Percentiles rank a stretch among this genome's conserved stretches.
These are phyloP conservation scores for Rutpela maculata DNA, from an alignment of 2,888 invertebrate genomes.

Conservation along the genomic window DNA sequence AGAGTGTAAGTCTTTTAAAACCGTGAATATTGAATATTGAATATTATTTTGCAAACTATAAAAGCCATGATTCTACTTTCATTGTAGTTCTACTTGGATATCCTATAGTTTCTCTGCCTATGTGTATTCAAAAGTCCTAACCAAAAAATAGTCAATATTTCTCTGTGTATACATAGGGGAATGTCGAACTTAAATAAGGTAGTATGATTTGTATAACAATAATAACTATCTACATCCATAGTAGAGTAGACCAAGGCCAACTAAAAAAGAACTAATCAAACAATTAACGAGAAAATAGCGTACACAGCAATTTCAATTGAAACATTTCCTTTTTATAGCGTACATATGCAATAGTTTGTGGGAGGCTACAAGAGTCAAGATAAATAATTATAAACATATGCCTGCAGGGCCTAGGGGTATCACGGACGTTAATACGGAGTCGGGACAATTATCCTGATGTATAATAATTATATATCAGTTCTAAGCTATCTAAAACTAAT, in stretches of 20 bases:
- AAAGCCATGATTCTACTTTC: too few species aligned
- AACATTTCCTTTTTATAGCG: slow-evolving; percentile 35
- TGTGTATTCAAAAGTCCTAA: too few species aligned
- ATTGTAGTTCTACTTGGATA: too few species aligned
- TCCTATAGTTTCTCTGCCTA: too few species aligned
- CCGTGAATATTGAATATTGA: too few species aligned
- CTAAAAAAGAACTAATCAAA: slow-evolving; percentile 27
- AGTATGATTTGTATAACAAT: neutral
- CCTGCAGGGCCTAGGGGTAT: neutral
- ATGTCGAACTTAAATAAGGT: neutral
- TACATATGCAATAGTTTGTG: slow-evolving; percentile 11
- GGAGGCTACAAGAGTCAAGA: neutral
- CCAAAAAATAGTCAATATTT: neutral
- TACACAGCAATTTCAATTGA: slow-evolving; percentile 34
- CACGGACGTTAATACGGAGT: slow-evolving; percentile 2
- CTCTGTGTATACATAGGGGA: neutral
- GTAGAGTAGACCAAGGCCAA: slow-evolving; percentile 21
- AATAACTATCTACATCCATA: slow-evolving; percentile 7
- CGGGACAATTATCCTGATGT: neutral
- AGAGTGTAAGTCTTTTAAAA: too few species aligned
- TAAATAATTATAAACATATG: neutral
- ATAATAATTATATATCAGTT: neutral
- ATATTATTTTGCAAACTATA: too few species aligned
- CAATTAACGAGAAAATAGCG: slow-evolving; percentile 27
- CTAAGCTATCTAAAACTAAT: neutral